phyloP scores from a whole-genome alignment of 2,888 invertebrate genomes.

The Hyposoter dolosus region DNA sequence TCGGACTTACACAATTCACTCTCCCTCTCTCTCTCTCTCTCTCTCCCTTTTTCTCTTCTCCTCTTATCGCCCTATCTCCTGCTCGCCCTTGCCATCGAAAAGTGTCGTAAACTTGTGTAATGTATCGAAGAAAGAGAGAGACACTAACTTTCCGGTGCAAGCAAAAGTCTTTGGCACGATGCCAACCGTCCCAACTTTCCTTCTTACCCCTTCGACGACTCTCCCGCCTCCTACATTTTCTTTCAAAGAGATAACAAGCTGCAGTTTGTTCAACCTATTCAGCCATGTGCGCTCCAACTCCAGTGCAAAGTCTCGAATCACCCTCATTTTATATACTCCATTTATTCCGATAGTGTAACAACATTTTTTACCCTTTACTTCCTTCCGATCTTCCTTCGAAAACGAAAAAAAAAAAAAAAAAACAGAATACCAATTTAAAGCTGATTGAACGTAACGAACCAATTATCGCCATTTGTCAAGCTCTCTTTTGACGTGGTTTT shows the following conservation, averaged over 20 bases:
- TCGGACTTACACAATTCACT: constrained; percentile 17
- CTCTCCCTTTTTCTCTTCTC: constrained; percentile 18
- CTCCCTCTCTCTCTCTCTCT: constrained; percentile 4
- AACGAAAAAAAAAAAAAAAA: neutral
- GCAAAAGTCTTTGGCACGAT: constrained; percentile 54
- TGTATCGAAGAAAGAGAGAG: constrained; percentile 64
- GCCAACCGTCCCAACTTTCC: constrained; percentile 67
- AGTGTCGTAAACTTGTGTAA: constrained; percentile 62
- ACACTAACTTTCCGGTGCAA: constrained; percentile 42
- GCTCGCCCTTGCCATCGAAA: constrained; percentile 40
- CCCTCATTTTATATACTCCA: constrained; percentile 18
- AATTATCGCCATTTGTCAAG: neutral
- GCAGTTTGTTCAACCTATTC: constrained; percentile 67
- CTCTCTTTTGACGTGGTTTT: neutral
- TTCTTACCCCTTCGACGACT: constrained; percentile 45
- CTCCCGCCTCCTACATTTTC: constrained; percentile 26
- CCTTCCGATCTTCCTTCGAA: constrained; percentile 3
- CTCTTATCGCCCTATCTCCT: constrained; percentile 41
- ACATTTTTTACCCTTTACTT: constrained; percentile 13
- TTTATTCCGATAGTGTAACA: neutral
- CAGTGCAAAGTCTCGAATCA: constrained; percentile 54
- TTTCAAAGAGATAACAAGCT: constrained; percentile 67
- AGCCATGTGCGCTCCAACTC: constrained; percentile 56
- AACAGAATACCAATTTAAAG: neutral
- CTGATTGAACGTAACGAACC: neutral